phyloP scores from a whole-genome alignment of 2,113 vertebrate genomes.

The Ornithorhynchus anatinus region DNA sequence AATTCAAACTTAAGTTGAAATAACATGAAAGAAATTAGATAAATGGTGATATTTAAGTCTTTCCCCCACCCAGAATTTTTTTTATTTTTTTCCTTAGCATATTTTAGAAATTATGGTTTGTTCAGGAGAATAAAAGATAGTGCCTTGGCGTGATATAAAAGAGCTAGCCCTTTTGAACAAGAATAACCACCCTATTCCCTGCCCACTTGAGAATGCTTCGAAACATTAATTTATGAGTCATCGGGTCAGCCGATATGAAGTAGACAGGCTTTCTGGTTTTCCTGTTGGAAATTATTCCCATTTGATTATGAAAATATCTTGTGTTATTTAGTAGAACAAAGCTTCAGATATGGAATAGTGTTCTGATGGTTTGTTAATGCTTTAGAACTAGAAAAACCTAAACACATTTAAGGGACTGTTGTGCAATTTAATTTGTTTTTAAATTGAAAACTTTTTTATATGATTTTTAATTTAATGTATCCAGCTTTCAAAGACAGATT shows the following conservation, averaged over 20 bases:
- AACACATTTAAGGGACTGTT: no score
- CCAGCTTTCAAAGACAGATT: constrained; percentile 5
- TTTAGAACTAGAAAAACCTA: no score
- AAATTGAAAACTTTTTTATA: accelerated
- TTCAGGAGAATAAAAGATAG: accelerated
- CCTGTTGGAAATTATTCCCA: neutral
- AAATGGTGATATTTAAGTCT: no score
- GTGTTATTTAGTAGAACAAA: neutral
- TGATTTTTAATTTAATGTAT: neutral
- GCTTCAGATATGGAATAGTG: neutral
- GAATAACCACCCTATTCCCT: neutral
- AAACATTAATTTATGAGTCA: neutral
- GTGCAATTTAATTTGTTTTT: neutral
- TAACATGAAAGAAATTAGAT: no score
- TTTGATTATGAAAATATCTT: neutral
- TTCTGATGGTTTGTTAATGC: neutral
- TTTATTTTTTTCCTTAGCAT: no score
- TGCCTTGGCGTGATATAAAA: neutral
- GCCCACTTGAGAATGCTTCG: no score
- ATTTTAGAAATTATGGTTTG: neutral
- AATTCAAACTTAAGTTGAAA: neutral
- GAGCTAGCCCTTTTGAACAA: neutral
- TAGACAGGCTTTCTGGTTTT: neutral
- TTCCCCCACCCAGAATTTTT: no score
- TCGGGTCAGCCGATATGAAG: accelerated